phyloP scores from a whole-genome alignment of 2,888 invertebrate genomes.

The Parelbella ahira region DNA sequence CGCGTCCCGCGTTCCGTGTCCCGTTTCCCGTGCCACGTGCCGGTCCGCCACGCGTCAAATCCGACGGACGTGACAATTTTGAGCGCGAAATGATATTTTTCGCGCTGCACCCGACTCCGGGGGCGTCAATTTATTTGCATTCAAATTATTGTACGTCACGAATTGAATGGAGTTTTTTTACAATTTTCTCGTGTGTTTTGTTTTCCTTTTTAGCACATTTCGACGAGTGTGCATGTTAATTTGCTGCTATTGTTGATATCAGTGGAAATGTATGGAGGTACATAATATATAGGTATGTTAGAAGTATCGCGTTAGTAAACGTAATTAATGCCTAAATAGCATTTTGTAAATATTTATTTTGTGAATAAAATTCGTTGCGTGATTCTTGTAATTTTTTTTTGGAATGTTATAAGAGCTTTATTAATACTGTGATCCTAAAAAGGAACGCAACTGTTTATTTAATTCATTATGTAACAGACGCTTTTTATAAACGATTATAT shows the following conservation, averaged over 20 bases:
- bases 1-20: conserved; percentile 6
- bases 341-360: too few relatives aligned
- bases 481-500: too few relatives aligned
- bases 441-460: too few relatives aligned
- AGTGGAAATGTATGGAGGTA: too few relatives aligned
- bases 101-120: conserved; percentile 32
- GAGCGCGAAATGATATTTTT: conserved; percentile 41
- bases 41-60: conserved; percentile 40
- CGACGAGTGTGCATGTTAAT: not conserved
- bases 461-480: too few relatives aligned
- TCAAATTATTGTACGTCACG: conserved; percentile 40
- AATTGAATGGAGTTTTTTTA: conserved; percentile 18
- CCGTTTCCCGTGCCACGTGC: conserved; percentile 23
- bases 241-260: conserved; percentile 6
- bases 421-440: too few relatives aligned
- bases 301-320: too few relatives aligned
- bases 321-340: too few relatives aligned
- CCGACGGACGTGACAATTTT: conserved; percentile 48
- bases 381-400: too few relatives aligned
- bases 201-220: conserved; percentile 10
- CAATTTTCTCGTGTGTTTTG: conserved; percentile 8
- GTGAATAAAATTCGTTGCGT: too few relatives aligned
- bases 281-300: too few relatives aligned
- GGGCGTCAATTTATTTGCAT: conserved; percentile 46
- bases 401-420: too few relatives aligned